Evolutionary conservation across 2,797 vertebrate genomes (phyloP), one percentile per base, ranked within the genome.

Genomic region (Gambelia wislizenii): DNA sequence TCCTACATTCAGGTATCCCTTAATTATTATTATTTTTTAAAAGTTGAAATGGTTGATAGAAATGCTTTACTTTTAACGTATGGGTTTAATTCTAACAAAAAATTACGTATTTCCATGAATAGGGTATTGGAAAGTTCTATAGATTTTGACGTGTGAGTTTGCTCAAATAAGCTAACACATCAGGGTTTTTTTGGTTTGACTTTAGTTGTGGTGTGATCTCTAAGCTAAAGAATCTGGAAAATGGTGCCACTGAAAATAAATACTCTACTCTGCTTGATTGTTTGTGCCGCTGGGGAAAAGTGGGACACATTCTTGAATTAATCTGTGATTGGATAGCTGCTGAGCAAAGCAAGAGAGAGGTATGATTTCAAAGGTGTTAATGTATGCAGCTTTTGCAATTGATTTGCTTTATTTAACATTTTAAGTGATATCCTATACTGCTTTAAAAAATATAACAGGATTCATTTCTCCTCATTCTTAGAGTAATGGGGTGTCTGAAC

Each of bases 201-300:
- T 91, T 80, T 94, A 99, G 99, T 96, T 98, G 97, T 86, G 96
- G 98, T 27, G 98, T 99, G 59, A 92, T 99, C 87, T 98, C 98
- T 90, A 98, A 96, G 54, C 95, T 99, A 96, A 97, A 96, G 93
- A 97, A 94, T 94, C 94, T 98, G 93, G 97, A 98, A 69, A 88
- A 89, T 2, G 97, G 95, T 54, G 95, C 96, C 1, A 90, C 90
- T 16, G 96, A 96, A 85, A 92, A 93, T 14, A 97, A 96, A 90
- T 99, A 98, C 82, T 95, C 96, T 56, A 96, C 96, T 86, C 95
- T 99, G 89, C 96, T 99, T 1, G 98, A 99, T 96, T 99, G 99
- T 92, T 90, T 99, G 79, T 99, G 98, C 94, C 96, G 97, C 93
- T 99, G 99, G 99, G 98, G 98, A 13, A 98, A 98, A 94, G 96